These are phyloP conservation scores for Agonopterix subpropinquella DNA, from an alignment of 2,888 invertebrate genomes.

Conservation along the genomic window DNA sequence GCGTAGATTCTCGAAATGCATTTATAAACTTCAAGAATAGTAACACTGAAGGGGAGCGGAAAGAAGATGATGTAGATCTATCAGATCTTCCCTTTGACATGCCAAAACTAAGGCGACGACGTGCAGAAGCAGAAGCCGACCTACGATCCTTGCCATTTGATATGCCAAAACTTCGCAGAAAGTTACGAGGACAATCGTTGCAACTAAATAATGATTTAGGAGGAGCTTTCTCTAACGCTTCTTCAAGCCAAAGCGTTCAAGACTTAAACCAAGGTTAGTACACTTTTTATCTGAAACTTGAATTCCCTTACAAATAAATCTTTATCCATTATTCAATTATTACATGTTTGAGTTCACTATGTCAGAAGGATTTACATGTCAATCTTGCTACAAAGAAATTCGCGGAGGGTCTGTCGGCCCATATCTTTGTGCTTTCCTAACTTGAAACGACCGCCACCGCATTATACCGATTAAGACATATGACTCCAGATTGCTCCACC, in stretches of 20 bases:
- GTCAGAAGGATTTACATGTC: conserved; percentile 45
- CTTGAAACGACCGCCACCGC: conserved; percentile 55
- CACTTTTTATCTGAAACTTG: conserved; percentile 5
- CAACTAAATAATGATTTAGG: conserved; percentile 80
- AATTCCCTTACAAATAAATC: conserved; percentile 6
- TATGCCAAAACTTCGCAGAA: conserved; percentile 90
- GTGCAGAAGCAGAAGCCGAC: conserved; percentile 86
- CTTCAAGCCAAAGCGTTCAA: conserved; percentile 87
- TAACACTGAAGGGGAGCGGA: conserved; percentile 67
- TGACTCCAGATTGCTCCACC: conserved; percentile 58
- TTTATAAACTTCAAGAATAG: conserved; percentile 77
- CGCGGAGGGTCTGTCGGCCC: conserved; percentile 54
- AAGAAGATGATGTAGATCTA: conserved; percentile 79
- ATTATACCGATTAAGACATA: conserved; percentile 73
- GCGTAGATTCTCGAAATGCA: conserved; percentile 80
- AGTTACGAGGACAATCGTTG: conserved; percentile 78
- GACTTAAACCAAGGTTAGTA: conserved; percentile 81
- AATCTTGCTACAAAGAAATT: conserved; percentile 36
- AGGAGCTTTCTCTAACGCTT: conserved; percentile 85
- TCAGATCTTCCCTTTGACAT: conserved; percentile 92
- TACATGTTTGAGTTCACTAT: conserved; percentile 23
- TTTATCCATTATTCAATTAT: conserved; percentile 6
- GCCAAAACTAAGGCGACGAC: conserved; percentile 87
- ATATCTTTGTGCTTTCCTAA: conserved; percentile 48
- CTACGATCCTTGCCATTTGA: conserved; percentile 90